Conservation (phyloP, 92 coral and sea anemone species). For the Epizoanthus scotinus region DNA sequence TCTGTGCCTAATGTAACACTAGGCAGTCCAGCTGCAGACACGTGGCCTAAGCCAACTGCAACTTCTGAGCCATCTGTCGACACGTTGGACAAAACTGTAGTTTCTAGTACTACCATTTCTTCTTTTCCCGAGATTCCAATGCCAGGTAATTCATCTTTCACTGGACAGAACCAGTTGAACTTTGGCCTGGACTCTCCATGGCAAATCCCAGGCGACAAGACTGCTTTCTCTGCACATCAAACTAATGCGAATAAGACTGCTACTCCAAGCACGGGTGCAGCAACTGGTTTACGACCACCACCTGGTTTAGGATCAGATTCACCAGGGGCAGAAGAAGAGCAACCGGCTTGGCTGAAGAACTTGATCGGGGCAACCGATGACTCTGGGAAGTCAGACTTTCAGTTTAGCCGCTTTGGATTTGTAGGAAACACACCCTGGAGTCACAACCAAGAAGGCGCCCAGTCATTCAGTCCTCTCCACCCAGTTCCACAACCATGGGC, state of each 20-base stretch:
- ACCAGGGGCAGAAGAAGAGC: constrained; percentile 73
- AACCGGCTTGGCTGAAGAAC: constrained; percentile 75
- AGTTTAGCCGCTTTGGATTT: constrained; percentile 78
- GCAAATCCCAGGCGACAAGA: constrained; percentile 61
- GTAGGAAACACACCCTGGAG: constrained; percentile 77
- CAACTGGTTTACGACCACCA: constrained; percentile 82
- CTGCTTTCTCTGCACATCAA: constrained; percentile 31
- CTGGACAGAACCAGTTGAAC: constrained; percentile 28
- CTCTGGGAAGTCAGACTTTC: constrained; percentile 54
- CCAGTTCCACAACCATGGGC: constrained; percentile 90
- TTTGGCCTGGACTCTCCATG: constrained; percentile 50
- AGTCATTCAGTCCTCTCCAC: constrained; percentile 52
- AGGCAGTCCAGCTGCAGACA: constrained; percentile 36
- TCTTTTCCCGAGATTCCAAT: constrained; percentile 51
- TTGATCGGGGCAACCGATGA: constrained; percentile 59
- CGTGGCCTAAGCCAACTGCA: constrained; percentile 15
- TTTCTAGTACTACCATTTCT: constrained; percentile 28
- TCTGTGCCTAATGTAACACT: not conserved
- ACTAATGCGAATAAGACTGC: constrained; percentile 39
- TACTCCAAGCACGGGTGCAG: constrained; percentile 24
- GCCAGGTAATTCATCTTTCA: constrained; percentile 40
- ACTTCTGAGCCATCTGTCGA: constrained; percentile 15
- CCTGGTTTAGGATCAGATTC: constrained; percentile 91
- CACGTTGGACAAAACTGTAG: constrained; percentile 25
- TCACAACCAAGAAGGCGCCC: constrained; percentile 60